Evolutionary conservation across 1,140 invertebrate species (phyloP).

Genomic region (Tribolium madens): DNA sequence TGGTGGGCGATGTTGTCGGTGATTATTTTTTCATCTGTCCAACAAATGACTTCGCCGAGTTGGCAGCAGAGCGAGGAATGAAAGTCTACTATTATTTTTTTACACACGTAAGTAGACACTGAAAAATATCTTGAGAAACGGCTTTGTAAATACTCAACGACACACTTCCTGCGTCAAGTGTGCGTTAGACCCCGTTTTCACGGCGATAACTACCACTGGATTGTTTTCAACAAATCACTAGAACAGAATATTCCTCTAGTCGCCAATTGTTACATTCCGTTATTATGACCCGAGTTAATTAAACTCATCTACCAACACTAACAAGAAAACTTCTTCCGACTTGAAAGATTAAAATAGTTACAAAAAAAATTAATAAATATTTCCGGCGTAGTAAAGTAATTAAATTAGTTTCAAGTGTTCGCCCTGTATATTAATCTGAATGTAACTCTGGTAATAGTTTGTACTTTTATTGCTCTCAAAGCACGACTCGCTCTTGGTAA

Average conservation of each 20-base stretch:
- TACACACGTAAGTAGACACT: slow-evolving; percentile 80
- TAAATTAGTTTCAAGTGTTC: too few relatives aligned
- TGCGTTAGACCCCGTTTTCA: not conserved
- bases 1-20: slow-evolving; percentile 88
- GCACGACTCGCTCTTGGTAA: too few relatives aligned
- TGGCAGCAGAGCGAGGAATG: slow-evolving; percentile 83
- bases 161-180: not conserved
- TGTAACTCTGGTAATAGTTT: too few relatives aligned
- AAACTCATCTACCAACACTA: not conserved
- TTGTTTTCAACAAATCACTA: not conserved
- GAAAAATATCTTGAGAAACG: not conserved
- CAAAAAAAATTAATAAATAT: not conserved
- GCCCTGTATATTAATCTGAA: too few relatives aligned
- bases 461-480: too few relatives aligned
- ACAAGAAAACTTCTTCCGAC: not conserved
- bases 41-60: slow-evolving; percentile 88
- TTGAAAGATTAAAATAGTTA: not conserved
- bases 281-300: not conserved
- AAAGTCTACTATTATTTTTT: slow-evolving; percentile 95
- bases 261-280: not conserved
- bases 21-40: slow-evolving; percentile 96
- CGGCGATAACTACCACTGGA: not conserved
- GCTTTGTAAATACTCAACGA: not conserved
- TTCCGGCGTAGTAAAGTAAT: too few relatives aligned
- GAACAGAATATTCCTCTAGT: not conserved